A percentile compares a stretch with the other conserved stretches of the same genome.
These are phyloP conservation scores for Heliconius melpomene DNA, from an alignment of 1,140 invertebrate species.

Conservation along the genomic window DNA sequence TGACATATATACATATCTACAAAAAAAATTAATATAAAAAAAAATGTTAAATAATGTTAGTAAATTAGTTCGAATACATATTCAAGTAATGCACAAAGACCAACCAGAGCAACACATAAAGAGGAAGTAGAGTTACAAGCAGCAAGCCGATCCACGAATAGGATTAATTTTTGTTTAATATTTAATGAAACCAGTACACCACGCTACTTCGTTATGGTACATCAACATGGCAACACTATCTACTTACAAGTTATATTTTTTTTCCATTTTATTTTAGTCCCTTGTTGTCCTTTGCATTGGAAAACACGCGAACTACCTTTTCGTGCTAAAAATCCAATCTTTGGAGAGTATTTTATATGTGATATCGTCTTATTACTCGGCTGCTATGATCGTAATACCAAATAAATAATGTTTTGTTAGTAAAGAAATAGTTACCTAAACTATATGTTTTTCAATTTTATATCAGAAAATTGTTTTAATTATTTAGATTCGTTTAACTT, in stretches of 20 bases:
- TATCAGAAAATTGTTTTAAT: neutral
- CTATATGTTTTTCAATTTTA: conserved; percentile 64
- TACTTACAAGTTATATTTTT: conserved; percentile 65
- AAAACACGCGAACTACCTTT: conserved; percentile 52
- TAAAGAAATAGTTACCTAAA: conserved; percentile 50
- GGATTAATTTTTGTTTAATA: conserved; percentile 40
- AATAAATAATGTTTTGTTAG: conserved; percentile 71
- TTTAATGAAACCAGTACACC: conserved; percentile 74
- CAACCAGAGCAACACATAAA: conserved; percentile 69
- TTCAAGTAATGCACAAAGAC: conserved; percentile 52
- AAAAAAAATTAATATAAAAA: conserved; percentile 21
- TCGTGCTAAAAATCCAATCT: conserved; percentile 74
- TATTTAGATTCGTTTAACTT: neutral
- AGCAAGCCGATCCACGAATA: conserved; percentile 47
- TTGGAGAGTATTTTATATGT: conserved; percentile 61
- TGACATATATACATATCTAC: conserved; percentile 36
- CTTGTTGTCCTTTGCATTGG: conserved; percentile 58
- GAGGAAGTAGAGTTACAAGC: conserved; percentile 50
- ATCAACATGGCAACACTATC: conserved; percentile 69
- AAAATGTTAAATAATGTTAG: conserved; percentile 49
- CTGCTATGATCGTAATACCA: conserved; percentile 64
- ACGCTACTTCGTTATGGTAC: conserved; percentile 74
- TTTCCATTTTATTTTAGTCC: conserved; percentile 44
- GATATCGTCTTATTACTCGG: conserved; percentile 67
- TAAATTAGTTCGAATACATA: conserved; percentile 48